Evolutionary conservation across 2,797 vertebrate species (phyloP).

Genomic region (Borostomias antarcticus): DNA sequence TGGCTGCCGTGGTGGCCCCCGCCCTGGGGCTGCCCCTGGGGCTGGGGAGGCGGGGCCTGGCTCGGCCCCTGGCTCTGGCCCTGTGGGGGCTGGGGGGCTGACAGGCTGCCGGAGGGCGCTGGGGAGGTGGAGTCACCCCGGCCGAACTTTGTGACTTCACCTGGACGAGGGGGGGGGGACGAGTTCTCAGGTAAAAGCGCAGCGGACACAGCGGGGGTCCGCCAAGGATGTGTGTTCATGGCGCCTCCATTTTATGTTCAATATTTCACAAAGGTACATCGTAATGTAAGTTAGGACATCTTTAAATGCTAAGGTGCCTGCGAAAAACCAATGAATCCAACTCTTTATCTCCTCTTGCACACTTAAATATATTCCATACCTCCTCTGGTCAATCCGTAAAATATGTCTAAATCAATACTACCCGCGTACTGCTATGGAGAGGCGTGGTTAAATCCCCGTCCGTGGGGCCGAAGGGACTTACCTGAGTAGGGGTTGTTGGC

Average conservation of each 20-base stretch:
- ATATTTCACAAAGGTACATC: no score
- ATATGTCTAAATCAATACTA: no score
- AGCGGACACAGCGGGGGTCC: not conserved
- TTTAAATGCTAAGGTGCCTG: no score
- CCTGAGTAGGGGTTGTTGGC: slow-evolving; percentile 95
- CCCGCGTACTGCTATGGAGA: no score
- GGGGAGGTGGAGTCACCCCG: slow-evolving; percentile 94
- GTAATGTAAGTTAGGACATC: no score
- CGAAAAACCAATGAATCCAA: no score
- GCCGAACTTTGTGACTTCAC: slow-evolving; percentile 94
- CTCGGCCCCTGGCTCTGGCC: slow-evolving; percentile 82
- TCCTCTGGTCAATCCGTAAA: no score
- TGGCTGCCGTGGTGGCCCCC: slow-evolving; percentile 91
- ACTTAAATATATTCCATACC: no score
- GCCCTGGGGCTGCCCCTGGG: slow-evolving; percentile 85
- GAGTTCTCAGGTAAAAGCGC: not conserved
- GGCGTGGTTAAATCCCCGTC: no score
- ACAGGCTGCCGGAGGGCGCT: slow-evolving; percentile 85
- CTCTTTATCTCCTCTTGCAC: no score
- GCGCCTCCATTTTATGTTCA: no score
- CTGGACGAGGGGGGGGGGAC: slow-evolving; percentile 60
- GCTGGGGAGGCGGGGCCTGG: slow-evolving; percentile 63
- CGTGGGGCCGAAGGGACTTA: slow-evolving; percentile 50
- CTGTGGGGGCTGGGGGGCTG: slow-evolving; percentile 73
- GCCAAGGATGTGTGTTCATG: not conserved